These are phyloP conservation scores for Dipodomys spectabilis DNA, from an alignment of 2,113 vertebrate species.

Conservation along the genomic window DNA sequence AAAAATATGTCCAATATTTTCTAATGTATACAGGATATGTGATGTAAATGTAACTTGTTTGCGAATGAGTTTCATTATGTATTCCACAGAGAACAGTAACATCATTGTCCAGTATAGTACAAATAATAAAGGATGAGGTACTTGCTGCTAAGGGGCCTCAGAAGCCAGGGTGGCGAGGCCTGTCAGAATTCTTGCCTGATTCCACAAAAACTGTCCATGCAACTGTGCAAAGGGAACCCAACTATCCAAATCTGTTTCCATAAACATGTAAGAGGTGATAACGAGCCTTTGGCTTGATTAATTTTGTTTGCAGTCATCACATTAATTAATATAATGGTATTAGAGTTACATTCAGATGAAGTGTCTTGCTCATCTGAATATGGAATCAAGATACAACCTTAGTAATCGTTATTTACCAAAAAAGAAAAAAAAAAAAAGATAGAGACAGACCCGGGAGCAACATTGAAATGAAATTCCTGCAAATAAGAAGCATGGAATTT, in stretches of 20 bases:
- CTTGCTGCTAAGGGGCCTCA: background rate
- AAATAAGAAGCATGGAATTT: background rate
- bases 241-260: background rate
- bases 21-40: background rate
- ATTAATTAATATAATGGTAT: background rate
- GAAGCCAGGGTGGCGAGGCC: too few relatives aligned
- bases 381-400: background rate
- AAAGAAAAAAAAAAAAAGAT: background rate
- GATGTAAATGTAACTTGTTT: slow-evolving; percentile 18
- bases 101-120: background rate
- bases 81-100: background rate
- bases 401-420: background rate
- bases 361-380: slow-evolving; percentile 1
- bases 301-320: background rate
- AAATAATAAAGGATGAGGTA: background rate
- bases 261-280: background rate
- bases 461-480: background rate
- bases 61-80: slow-evolving; percentile 20
- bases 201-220: too few relatives aligned
- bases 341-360: background rate
- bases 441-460: background rate
- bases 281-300: background rate
- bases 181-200: background rate
- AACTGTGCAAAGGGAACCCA: background rate
- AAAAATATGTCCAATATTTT: background rate